Evolutionary conservation across 2,888 invertebrate genomes (phyloP), one percentile per base, ranked within the genome.

Genomic region (Pristionchus entomophagus): DNA sequence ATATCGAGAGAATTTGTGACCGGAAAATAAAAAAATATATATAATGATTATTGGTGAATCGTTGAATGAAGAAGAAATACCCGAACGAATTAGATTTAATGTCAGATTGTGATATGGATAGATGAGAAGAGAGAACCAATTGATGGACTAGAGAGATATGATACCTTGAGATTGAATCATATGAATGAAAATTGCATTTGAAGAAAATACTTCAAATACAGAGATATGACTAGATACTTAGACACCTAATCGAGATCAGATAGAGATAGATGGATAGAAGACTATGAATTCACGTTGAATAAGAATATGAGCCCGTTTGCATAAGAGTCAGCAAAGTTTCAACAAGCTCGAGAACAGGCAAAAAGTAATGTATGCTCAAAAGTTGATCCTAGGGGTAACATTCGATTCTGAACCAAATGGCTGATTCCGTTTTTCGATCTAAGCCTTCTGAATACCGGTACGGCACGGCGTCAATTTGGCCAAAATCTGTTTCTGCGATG

Each of bases 101-200:
- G 65, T 65, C 65, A 65, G 65, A 35, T 35, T 65, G 29, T 35
- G 65, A 65, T 65, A 65, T 65, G 32, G 62, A 32, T 65, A 65
- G 62, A 65, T 65, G 32, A 32, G 22, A 14, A 65, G 35, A 35
- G 56, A 17, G 56, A 65, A 35, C 12, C 2, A 32, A 65, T 65
- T 22, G 32, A 65, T 65, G 65, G 65, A 65, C 65, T 65, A 65
- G 65, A 35, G 35, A 14, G 35, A 35, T 35, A 65, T 32, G 65
- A 32, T n/a, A 65, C 65, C 65, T 65, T 65, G 65, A 65, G 65
- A 35, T 65, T 65, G 65, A 65, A 65, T 65, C 10, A 65, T 65
- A 65, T 65, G 65, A 65, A 32, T n/a, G n/a, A 65, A 14, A 35
- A 32, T 32, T 12, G 32, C 0, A 19, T 14, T 14, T 32, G 22